phyloP scores from a whole-genome alignment of 2,888 invertebrate species.

The Neoaliturus tenellus region DNA sequence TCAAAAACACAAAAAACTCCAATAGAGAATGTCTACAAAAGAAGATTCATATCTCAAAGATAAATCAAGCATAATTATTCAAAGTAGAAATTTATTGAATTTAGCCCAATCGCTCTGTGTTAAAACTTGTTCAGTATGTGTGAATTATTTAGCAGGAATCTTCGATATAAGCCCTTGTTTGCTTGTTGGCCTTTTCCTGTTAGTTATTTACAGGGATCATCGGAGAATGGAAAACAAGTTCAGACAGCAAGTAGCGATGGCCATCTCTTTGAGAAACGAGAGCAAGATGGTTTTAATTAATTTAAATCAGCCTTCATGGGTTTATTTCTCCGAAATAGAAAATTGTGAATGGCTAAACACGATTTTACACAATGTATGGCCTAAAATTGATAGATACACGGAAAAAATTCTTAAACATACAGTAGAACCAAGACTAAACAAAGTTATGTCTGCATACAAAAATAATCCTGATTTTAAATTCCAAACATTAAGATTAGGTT shows the following conservation, averaged over 20 bases:
- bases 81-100: neutral
- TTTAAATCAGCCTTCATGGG: neutral
- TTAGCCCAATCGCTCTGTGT: neutral
- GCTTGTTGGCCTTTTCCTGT: neutral
- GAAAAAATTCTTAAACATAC: neutral
- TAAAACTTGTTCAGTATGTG: neutral
- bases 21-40: neutral
- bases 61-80: neutral
- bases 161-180: neutral
- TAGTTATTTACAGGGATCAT: neutral
- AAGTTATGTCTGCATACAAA: neutral
- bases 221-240: neutral
- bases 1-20: neutral
- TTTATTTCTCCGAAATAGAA: neutral
- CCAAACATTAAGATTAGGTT: neutral
- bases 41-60: neutral
- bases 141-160: neutral
- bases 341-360: neutral
- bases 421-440: slow-evolving; percentile 1
- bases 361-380: neutral
- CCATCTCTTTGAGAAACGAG: neutral
- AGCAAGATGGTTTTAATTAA: neutral
- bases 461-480: neutral
- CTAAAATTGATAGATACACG: neutral
- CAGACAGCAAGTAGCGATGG: neutral